phyloP scores from a whole-genome alignment of 1,140 invertebrate species.

The Leptinotarsa texana region DNA sequence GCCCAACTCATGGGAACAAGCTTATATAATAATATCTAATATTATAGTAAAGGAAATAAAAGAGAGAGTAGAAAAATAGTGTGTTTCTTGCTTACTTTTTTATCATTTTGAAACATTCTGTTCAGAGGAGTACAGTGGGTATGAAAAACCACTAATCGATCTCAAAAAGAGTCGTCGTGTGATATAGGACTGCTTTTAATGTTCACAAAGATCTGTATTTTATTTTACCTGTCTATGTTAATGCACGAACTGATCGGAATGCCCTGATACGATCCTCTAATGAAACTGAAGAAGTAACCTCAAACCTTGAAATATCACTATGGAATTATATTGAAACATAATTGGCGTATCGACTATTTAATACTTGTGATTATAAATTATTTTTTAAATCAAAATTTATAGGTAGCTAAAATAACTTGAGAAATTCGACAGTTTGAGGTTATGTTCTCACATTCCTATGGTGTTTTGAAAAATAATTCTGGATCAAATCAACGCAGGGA shows the following conservation, averaged over 20 bases:
- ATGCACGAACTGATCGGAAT: constrained; percentile 44
- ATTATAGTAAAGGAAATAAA: no score
- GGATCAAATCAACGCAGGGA: constrained; percentile 2
- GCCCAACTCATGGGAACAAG: no score
- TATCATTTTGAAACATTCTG: constrained; percentile 39
- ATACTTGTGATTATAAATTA: no score
- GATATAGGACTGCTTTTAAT: constrained; percentile 56
- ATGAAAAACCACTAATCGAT: constrained; percentile 40
- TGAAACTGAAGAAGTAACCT: constrained; percentile 10
- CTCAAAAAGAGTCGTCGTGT: constrained; percentile 53
- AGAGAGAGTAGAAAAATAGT: no score
- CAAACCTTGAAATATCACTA: background rate
- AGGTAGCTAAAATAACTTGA: no score
- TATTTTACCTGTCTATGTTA: constrained; percentile 45
- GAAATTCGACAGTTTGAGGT: background rate
- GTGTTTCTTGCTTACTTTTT: no score
- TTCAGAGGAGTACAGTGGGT: constrained; percentile 20
- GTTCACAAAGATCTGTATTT: constrained; percentile 56
- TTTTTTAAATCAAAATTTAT: no score
- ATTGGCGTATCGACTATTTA: no score
- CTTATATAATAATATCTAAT: no score
- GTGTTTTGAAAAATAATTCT: background rate
- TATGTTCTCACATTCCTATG: constrained; percentile 22
- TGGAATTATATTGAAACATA: no score
- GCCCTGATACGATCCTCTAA: background rate